Conservation (phyloP, 1,140 invertebrate genomes). For the Lamellibrachia luymesi region DNA sequence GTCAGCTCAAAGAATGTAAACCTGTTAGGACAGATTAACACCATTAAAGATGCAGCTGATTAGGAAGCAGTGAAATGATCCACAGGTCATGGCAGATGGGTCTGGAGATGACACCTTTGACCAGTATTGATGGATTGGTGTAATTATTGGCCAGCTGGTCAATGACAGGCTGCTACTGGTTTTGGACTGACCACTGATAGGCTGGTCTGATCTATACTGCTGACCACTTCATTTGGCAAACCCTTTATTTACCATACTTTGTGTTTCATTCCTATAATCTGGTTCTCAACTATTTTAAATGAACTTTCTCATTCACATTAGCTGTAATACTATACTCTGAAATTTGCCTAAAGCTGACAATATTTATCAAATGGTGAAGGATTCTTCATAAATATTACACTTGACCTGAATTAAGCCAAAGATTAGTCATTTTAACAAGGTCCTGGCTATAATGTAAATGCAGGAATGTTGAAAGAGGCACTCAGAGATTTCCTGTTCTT, state of each 20-base stretch:
- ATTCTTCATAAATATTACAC: background rate
- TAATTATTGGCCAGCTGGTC: background rate
- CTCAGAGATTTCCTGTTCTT: background rate
- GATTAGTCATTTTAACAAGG: background rate
- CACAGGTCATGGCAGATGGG: background rate
- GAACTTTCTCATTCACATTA: no score
- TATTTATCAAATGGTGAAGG: background rate
- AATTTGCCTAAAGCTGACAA: background rate
- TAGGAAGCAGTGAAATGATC: background rate
- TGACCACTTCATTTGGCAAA: background rate
- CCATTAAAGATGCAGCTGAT: background rate
- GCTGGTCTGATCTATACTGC: background rate
- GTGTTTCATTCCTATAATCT: background rate
- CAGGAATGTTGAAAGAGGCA: background rate
- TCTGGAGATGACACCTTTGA: background rate
- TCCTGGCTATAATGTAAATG: background rate
- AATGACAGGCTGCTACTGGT: background rate
- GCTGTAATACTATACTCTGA: background rate
- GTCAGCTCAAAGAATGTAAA: background rate
- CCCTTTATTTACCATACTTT: background rate
- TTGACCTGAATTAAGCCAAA: background rate
- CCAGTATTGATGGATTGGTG: background rate
- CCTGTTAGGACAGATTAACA: background rate
- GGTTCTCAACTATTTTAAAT: no score
- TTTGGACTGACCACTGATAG: background rate